Conservation (phyloP, 2,797 vertebrate genomes). For the Aeoliscus strigatus region DNA sequence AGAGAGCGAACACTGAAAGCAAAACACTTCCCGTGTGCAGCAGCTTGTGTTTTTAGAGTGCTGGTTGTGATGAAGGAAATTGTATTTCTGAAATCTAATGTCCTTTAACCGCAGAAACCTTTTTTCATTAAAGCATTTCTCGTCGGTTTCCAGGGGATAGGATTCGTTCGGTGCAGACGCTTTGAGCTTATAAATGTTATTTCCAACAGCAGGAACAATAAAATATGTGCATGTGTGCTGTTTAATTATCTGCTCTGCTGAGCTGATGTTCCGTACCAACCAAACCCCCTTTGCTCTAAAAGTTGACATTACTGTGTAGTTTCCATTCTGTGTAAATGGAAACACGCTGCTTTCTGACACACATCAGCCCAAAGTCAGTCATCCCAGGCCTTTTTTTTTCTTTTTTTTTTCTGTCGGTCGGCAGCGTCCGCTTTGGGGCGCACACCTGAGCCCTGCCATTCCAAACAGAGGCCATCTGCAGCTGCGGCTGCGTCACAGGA, state of each 20-base stretch:
- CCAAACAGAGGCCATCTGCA: conserved; percentile 66
- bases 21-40: background rate
- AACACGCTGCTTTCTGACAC: conserved; percentile 9
- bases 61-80: conserved; percentile 10
- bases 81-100: no score
- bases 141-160: conserved; percentile 19
- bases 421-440: conserved; percentile 50
- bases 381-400: conserved; percentile 28
- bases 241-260: conserved; percentile 49
- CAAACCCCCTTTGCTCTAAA: background rate
- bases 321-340: background rate
- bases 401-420: conserved; percentile 27
- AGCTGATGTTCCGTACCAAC: conserved; percentile 1
- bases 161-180: conserved; percentile 13
- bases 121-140: conserved; percentile 12
- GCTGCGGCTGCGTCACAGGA: conserved; percentile 52
- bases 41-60: background rate
- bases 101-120: conserved; percentile 4
- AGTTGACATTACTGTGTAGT: conserved; percentile 1
- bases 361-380: conserved; percentile 13
- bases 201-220: conserved; percentile 15
- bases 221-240: conserved; percentile 19
- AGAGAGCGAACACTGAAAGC: conserved; percentile 4
- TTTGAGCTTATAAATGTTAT: conserved; percentile 16
- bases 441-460: conserved; percentile 71